A percentile compares a stretch with the other conserved stretches of the same genome.
Conservation (phyloP, 2,113 vertebrate genomes). For the Urocynchramus pylzowi region DNA sequence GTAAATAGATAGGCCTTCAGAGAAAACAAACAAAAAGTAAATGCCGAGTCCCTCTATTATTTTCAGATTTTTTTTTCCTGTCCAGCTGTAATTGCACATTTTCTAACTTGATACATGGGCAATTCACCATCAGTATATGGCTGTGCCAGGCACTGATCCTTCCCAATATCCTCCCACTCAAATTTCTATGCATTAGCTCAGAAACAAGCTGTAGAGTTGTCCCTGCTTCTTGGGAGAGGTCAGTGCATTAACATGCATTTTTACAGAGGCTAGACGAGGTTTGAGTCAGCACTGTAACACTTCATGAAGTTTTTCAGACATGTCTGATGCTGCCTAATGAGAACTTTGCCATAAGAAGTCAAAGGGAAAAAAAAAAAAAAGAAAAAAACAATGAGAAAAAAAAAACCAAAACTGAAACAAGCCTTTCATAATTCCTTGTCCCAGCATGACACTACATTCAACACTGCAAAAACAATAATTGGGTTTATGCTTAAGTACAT, state of each 20-base stretch:
- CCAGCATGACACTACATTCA: not conserved
- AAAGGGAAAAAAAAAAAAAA: fast-evolving
- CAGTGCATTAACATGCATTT: not conserved
- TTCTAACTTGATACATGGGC: not conserved
- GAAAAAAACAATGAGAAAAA: not conserved
- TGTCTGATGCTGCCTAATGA: not conserved
- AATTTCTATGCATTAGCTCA: not conserved
- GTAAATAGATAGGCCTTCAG: not conserved
- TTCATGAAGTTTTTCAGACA: not conserved
- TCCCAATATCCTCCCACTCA: not conserved
- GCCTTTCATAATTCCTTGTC: not conserved
- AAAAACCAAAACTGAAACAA: not conserved
- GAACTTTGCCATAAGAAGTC: not conserved
- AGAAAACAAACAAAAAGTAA: not conserved
- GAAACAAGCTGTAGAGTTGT: not conserved
- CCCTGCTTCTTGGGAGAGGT: not conserved
- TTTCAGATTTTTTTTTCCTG: not conserved
- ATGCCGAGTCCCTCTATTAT: not conserved
- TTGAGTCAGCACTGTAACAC: not conserved
- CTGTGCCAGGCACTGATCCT: not conserved
- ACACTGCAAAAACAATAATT: not conserved
- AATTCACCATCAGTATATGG: not conserved
- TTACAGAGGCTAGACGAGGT: not conserved
- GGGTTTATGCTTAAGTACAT: not conserved
- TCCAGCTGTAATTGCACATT: not conserved